These are phyloP conservation scores for Cataglyphis rosenhaueri DNA, from an alignment of 2,888 invertebrate genomes.

Conservation along the genomic window DNA sequence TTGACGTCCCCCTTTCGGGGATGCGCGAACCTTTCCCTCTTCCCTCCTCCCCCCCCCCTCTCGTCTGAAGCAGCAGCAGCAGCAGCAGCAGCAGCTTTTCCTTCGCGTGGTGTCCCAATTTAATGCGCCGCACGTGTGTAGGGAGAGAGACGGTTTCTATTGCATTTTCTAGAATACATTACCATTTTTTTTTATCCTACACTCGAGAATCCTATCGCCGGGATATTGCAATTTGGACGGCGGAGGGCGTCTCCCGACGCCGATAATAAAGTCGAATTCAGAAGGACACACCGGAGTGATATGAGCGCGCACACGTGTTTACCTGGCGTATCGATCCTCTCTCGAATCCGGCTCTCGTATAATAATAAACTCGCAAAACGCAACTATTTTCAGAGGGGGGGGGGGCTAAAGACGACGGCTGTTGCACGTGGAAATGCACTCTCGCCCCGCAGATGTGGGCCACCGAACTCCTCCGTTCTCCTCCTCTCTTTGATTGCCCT, in stretches of 20 bases:
- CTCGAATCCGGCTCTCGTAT: constrained; percentile 7
- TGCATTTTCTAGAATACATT: constrained; percentile 44
- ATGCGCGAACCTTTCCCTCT: neutral
- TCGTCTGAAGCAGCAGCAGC: neutral
- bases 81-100: neutral
- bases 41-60: too few relatives aligned
- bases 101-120: constrained; percentile 1
- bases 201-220: constrained; percentile 1
- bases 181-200: constrained; percentile 37
- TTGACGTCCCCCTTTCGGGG: neutral
- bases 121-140: constrained; percentile 17
- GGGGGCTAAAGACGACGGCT: constrained; percentile 27
- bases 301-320: constrained; percentile 45
- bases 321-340: constrained; percentile 42
- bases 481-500: constrained; percentile 22
- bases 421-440: constrained; percentile 37
- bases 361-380: constrained; percentile 39
- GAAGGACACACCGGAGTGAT: constrained; percentile 36
- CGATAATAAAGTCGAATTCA: constrained; percentile 42
- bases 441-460: constrained; percentile 27
- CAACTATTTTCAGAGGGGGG: constrained; percentile 36
- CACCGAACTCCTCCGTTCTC: neutral
- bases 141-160: neutral
- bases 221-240: constrained; percentile 40
- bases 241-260: neutral